phyloP scores from a whole-genome alignment of 2,888 invertebrate species.

The Cylindroiulus punctatus region DNA sequence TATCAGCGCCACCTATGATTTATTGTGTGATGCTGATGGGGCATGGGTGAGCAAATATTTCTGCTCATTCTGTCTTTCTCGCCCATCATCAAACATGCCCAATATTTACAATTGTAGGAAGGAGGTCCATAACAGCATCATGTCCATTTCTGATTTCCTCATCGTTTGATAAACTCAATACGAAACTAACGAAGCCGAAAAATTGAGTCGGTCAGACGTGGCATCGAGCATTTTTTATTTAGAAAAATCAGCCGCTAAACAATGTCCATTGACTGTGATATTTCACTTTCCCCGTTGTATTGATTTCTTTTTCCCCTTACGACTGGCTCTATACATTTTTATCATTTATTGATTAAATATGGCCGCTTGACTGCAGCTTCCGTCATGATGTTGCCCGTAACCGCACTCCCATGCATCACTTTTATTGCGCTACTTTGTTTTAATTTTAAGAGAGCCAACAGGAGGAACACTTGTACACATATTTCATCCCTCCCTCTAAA shows the following conservation, averaged over 20 bases:
- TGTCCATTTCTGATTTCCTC: conserved; percentile 29
- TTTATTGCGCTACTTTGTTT: conserved; percentile 40
- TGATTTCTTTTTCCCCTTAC: not conserved
- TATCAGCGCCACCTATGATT: too few species aligned
- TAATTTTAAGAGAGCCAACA: conserved; percentile 33
- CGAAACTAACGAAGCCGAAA: conserved; percentile 39
- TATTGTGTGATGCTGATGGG: too few species aligned
- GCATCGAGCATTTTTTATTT: conserved; percentile 41
- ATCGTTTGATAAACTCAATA: conserved; percentile 21
- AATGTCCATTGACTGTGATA: conserved; percentile 40
- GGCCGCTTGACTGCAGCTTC: not conserved
- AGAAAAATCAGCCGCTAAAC: conserved; percentile 35
- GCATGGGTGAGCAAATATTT: not conserved
- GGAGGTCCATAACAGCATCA: not conserved
- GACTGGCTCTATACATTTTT: not conserved
- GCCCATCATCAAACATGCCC: not conserved
- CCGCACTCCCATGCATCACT: conserved; percentile 34
- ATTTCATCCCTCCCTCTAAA: conserved; percentile 17
- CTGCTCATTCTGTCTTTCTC: not conserved
- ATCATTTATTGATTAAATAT: conserved; percentile 38
- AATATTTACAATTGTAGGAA: not conserved
- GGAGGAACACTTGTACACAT: conserved; percentile 7
- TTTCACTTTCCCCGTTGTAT: not conserved
- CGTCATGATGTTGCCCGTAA: conserved; percentile 1
- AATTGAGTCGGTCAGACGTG: conserved; percentile 17